These are phyloP conservation scores for Tromatobia lineatoria DNA, from an alignment of 2,888 invertebrate species.

Conservation along the genomic window DNA sequence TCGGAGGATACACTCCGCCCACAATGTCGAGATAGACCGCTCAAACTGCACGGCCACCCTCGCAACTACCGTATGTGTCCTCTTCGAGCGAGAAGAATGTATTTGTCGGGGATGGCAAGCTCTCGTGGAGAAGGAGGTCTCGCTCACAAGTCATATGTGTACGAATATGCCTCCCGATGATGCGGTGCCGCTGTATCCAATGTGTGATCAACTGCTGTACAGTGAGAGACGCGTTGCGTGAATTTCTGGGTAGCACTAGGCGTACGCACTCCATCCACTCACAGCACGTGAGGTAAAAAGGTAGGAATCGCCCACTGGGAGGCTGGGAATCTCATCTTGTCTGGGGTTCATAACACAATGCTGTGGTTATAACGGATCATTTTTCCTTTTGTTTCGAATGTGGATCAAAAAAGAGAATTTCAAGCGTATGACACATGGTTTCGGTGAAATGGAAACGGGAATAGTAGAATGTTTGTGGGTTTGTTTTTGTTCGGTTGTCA, in stretches of 20 bases:
- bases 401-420: background rate
- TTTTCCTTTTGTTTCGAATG: slow-evolving; percentile 13
- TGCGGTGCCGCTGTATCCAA: slow-evolving; percentile 23
- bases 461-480: background rate
- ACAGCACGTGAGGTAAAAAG: background rate
- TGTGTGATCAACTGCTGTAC: background rate
- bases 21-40: slow-evolving; percentile 39
- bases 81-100: slow-evolving; percentile 25
- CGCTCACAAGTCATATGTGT: slow-evolving; percentile 22
- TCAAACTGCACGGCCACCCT: slow-evolving; percentile 23
- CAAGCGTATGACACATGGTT: background rate
- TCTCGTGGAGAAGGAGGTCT: slow-evolving; percentile 6
- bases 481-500: background rate
- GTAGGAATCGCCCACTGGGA: slow-evolving; percentile 5
- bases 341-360: background rate
- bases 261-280: slow-evolving; percentile 23
- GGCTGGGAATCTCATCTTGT: background rate
- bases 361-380: too few species aligned
- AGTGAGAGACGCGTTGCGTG: slow-evolving; percentile 18
- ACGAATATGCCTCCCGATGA: slow-evolving; percentile 12
- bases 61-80: background rate
- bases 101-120: slow-evolving; percentile 10
- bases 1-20: slow-evolving; percentile 51
- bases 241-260: slow-evolving; percentile 19
- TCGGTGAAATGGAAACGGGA: background rate